Conservation (phyloP, 30 jellyfish, hydroid and myxozoan species). For the Sanderia malayensis region DNA sequence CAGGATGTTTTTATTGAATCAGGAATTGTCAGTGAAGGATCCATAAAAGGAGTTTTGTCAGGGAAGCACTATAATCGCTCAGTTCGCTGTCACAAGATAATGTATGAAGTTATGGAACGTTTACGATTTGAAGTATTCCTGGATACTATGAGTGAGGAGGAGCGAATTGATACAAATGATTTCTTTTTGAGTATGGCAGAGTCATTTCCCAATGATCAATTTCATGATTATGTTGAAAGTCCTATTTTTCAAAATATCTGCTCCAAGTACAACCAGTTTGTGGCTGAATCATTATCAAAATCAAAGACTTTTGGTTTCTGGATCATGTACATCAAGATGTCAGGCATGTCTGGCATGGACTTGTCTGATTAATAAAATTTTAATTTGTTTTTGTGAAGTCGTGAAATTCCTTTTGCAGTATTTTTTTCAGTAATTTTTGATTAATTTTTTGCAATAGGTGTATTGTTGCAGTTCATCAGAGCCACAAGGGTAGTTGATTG, state of each 20-base stretch:
- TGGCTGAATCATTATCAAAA: conserved; percentile 15
- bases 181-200: conserved; percentile 3
- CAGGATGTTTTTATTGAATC: conserved; percentile 21
- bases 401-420: neutral
- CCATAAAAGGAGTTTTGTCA: conserved; percentile 22
- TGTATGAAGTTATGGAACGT: conserved; percentile 35
- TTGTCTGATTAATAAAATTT: too few relatives aligned
- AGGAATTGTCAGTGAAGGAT: conserved; percentile 2
- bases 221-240: conserved; percentile 18
- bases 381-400: neutral
- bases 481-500: conserved; percentile 55
- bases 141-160: neutral
- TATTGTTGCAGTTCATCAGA: conserved; percentile 14
- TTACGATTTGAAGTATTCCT: conserved; percentile 5
- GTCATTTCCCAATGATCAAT: neutral
- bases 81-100: neutral
- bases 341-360: conserved; percentile 10
- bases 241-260: conserved; percentile 7
- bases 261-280: conserved; percentile 14
- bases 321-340: conserved; percentile 26
- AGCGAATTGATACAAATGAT: neutral
- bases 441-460: conserved; percentile 3
- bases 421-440: neutral
- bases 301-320: conserved; percentile 23
- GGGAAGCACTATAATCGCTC: conserved; percentile 33